Evolutionary conservation across 2,888 invertebrate genomes (phyloP), one percentile per base, ranked within the genome.

Genomic region (Ophion obscuratus): DNA sequence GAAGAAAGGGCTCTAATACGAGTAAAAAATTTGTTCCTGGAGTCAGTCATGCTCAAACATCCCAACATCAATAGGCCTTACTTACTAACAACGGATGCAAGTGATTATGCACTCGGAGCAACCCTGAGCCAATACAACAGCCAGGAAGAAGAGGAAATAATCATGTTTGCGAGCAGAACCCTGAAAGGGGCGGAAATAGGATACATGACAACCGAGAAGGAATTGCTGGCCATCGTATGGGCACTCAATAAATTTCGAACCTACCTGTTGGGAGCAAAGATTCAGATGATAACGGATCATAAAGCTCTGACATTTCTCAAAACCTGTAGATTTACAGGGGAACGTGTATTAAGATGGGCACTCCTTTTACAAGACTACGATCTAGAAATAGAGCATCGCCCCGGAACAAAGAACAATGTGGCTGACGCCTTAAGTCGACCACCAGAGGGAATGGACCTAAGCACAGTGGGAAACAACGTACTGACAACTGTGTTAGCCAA

Each of bases 211-310:
- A 66, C 66, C 2, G 36, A 66, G 36, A 66, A 66, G 7, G 66
- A 66, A n/a, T 17, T 66, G 27, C 14, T 64, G 31, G 64, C 64
- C 24, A 31, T 64, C 10, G 31, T 31, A 31, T 31, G 31, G 31
- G 64, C 64, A 64, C 11, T 64, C 7, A 24, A 64, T 0, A 64
- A 64, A 64, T 64, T 64, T 31, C 24, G 64, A 17, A 64, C 64
- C 6, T 59, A 59, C 11, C 7, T 59, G 59, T 59, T 59, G n/a
- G 59, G 59, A 2, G 59, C n/a, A 59, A 59, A 59, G 11, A 59
- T 14, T 11, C 14, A 1, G 20, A 20, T 59, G 1, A 59, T 9
- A 14, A 20, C 14, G n/a, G 59, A 59, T 20, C 59, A 59, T n/a
- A 17, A 20, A n/a, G 59, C 59, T 6, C 17, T 59, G 6, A 59